Evolutionary conservation across 2,113 vertebrate species (phyloP), one percentile per base, ranked within the genome.

Genomic region (Orientallactaga bullata): DNA sequence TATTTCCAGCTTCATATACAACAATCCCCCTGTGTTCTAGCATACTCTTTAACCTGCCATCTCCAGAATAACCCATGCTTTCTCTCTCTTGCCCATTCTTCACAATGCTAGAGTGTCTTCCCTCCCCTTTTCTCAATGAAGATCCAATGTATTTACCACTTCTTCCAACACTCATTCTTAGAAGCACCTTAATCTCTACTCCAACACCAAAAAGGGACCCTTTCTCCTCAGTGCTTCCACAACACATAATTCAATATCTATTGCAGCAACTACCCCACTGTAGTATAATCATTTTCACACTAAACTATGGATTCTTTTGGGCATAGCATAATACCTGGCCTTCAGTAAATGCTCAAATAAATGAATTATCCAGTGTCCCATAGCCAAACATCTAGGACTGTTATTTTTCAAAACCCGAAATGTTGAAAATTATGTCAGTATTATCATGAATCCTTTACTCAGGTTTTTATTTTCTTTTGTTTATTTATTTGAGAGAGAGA

Each of bases 281-380:
- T 55, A 85, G 26, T 85, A 39, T 20, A 92, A n/a, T 66, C 13
- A 69, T 47, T 90, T 42, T 7, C 8, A 23, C 39, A 88, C 35
- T 91, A 76, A 55, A 55, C 2, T 55, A 55, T 55, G 55, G 55
- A 2, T 55, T 55, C 55, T 55, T 55, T 55, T 55, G 15, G 55
- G 55, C 55, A 55, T 7, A 55, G 12, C 32, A 61, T 81, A 95
- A 28, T 76, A 55, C 20, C 35, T 66, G 63, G 6, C 63, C n/a
- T 30, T 91, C 35, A 68, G 16, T 42, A 93, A 90, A 92, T 85
- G 17, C 42, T 88, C 90, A n/a, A 88, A 84, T 84, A 93, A 83
- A 74, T 89, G 37, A 87, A 89, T 89, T 87, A 87, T 77, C 73
- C 18, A 77, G 84, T 93, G 37, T 73, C 28, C 20, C 83, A 39